Percentiles rank a stretch among this genome's conserved stretches.
phyloP scores from a whole-genome alignment of 2,888 invertebrate species.

The Xylota sylvarum region DNA sequence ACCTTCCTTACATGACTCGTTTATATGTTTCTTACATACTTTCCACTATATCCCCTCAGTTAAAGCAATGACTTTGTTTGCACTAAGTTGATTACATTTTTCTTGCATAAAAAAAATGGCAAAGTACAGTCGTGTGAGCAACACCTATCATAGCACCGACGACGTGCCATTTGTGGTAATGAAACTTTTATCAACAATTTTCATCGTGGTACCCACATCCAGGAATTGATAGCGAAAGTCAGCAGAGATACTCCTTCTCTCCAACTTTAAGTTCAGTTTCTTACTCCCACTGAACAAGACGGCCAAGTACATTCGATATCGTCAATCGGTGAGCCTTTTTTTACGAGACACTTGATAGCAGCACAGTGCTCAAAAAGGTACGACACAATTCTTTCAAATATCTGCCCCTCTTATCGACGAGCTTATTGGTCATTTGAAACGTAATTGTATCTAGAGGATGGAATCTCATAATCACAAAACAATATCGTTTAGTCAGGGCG shows the following conservation, averaged over 20 bases:
- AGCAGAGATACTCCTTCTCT: background rate
- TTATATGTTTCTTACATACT: too few species aligned
- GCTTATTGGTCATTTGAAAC: background rate
- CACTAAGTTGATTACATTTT: too few species aligned
- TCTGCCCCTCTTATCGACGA: background rate
- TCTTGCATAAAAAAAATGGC: too few species aligned
- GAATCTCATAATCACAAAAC: background rate
- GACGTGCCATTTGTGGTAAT: background rate
- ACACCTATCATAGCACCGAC: background rate
- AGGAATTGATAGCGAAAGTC: too few species aligned
- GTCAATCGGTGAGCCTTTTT: constrained; percentile 1
- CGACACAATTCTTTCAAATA: background rate
- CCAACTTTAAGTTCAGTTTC: background rate
- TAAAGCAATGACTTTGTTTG: too few species aligned
- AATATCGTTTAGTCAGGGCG: background rate
- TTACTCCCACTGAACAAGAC: background rate
- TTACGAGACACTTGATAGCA: background rate
- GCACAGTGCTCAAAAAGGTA: background rate
- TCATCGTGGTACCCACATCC: background rate
- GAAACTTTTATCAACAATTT: background rate
- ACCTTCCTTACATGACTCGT: too few species aligned
- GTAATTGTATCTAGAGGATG: background rate
- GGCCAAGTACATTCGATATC: background rate
- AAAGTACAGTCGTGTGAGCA: too few species aligned
- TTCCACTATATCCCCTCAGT: too few species aligned